Evolutionary conservation across 2,888 invertebrate genomes (phyloP), one percentile per base, ranked within the genome.

Genomic region (Neoscelio sp.): DNA sequence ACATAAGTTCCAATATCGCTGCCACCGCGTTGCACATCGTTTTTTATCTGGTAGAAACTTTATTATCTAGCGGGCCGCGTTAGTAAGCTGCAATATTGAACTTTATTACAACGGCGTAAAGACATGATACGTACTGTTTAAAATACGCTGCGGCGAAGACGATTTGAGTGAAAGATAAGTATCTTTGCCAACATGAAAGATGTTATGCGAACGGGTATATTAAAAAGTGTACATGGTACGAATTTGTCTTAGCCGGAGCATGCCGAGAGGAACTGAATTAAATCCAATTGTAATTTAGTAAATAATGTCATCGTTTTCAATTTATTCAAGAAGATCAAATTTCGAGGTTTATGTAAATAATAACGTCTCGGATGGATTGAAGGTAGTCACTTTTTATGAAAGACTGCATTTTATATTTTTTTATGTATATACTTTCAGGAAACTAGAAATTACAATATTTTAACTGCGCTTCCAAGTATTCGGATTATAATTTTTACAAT

Each of bases 1-100:
- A 67, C 79, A 76, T 75, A 75, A 71, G 71, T 76, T 76, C 58
- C 71, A 67, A 80, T 62, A 48, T 35, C 20, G 26, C 52, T 26
- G 62, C 6, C 44, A 13, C 60, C 56, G 46, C 62, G 26, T 26
- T 44, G 74, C 71, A 50, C 79, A 79, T 75, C 62, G 52, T 73
- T 79, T 75, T 68, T 70, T 75, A 48, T 65, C 64, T 54, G 62
- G 30, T 18, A 46, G 40, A 54, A 80, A 76, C 71, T 76, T 73
- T 68, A 50, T 60, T 60, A 70, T 65, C 71, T 56, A 54, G 38
- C 67, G 23, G 44, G 50, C 48, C 42, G 44, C 46, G 58, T 44
- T 40, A 33, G 54, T 67, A 62, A 75, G 75, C 67, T 75, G 68
- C 60, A 75, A 75, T 54, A 62, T 64, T 40, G 50, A 64, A 77